Percentiles rank a stretch among this genome's conserved stretches.
These are phyloP conservation scores for Drepana arcuata DNA, from an alignment of 1,140 invertebrate genomes.

Conservation along the genomic window DNA sequence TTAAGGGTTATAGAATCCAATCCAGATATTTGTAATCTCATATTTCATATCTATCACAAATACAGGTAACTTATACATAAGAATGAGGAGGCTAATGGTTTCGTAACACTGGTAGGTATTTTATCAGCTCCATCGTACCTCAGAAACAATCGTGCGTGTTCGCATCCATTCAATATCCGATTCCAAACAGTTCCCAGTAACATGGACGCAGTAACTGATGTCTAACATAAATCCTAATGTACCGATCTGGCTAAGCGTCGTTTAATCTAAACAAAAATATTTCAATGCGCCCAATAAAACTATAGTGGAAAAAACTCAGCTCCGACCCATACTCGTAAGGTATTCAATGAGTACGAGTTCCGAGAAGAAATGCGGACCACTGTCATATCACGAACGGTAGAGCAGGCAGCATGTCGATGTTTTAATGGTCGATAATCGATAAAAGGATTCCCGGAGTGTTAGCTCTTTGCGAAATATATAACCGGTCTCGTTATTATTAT, in stretches of 20 bases:
- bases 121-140: slow-evolving; percentile 12
- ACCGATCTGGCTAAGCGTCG: slow-evolving; percentile 58
- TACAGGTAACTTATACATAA: too few relatives aligned
- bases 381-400: slow-evolving; percentile 66
- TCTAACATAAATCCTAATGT: slow-evolving; percentile 68
- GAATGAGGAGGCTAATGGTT: too few relatives aligned
- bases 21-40: too few relatives aligned
- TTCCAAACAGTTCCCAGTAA: slow-evolving; percentile 32
- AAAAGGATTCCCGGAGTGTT: too few relatives aligned
- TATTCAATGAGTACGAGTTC: slow-evolving; percentile 64
- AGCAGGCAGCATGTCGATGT: slow-evolving; percentile 22
- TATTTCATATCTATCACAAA: too few relatives aligned
- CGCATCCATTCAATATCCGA: slow-evolving; percentile 14
- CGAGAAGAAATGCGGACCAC: slow-evolving; percentile 55
- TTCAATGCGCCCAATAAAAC: slow-evolving; percentile 66
- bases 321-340: slow-evolving; percentile 53
- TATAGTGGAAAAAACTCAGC: slow-evolving; percentile 46
- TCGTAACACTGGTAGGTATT: slow-evolving; percentile 17
- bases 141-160: slow-evolving; percentile 13
- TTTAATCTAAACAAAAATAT: slow-evolving; percentile 71
- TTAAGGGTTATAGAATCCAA: too few relatives aligned
- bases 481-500: too few relatives aligned
- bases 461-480: too few relatives aligned
- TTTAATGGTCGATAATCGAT: too few relatives aligned
- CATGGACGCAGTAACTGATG: slow-evolving; percentile 53